These are phyloP conservation scores for Chiroxiphia lanceolata DNA, from an alignment of 2,797 vertebrate genomes.

Conservation along the genomic window DNA sequence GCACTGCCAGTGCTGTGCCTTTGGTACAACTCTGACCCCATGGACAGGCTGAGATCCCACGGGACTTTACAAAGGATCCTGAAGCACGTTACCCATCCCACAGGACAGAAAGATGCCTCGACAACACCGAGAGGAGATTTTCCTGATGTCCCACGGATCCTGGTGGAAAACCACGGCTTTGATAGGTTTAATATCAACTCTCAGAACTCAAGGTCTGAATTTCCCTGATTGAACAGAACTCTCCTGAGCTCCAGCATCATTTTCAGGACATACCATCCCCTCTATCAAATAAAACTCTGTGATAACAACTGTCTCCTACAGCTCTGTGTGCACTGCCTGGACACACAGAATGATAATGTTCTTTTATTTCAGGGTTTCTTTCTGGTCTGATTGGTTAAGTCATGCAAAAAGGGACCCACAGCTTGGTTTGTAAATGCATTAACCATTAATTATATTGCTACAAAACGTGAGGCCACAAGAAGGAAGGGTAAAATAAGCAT, in stretches of 20 bases:
- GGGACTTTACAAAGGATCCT: not conserved
- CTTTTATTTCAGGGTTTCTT: not conserved
- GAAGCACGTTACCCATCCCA: not conserved
- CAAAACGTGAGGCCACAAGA: not conserved
- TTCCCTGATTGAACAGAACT: not conserved
- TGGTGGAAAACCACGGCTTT: not conserved
- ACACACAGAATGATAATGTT: too few relatives aligned
- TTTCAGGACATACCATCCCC: not conserved
- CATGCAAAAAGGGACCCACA: not conserved
- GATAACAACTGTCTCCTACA: not conserved
- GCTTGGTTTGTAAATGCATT: not conserved
- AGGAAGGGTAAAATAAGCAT: not conserved
- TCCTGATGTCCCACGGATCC: accelerated
- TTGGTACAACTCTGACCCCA: accelerated
- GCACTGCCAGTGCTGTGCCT: not conserved
- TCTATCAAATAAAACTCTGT: not conserved
- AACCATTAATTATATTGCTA: not conserved
- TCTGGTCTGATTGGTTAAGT: not conserved
- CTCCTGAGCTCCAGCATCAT: not conserved
- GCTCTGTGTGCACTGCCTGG: not conserved
- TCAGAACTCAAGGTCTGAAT: not conserved
- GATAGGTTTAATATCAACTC: not conserved
- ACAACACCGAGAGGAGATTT: accelerated
- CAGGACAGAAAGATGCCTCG: not conserved
- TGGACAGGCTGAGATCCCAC: not conserved